Percentiles rank a stretch among this genome's conserved stretches.
Conservation (phyloP, 2,113 vertebrate species). For the Phainopepla nitens region DNA sequence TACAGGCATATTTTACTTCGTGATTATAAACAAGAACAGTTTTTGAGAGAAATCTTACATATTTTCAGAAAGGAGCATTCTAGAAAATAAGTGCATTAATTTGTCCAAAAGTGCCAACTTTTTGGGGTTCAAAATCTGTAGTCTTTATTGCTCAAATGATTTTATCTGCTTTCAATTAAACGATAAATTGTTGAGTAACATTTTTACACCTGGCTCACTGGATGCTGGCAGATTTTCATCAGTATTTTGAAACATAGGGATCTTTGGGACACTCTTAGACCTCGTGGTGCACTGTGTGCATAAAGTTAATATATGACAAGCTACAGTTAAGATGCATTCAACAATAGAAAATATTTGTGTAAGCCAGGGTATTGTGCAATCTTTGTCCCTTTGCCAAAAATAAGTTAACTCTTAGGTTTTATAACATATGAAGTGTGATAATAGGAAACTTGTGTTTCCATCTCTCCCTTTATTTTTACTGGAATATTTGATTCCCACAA, state of each 20-base stretch:
- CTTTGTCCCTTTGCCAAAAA: constrained; percentile 78
- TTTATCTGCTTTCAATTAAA: constrained; percentile 68
- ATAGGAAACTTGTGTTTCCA: constrained; percentile 86
- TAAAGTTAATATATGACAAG: constrained; percentile 60
- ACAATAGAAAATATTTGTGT: constrained; percentile 75
- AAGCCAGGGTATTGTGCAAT: constrained; percentile 73
- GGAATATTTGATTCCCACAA: constrained; percentile 73
- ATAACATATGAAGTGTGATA: constrained; percentile 86
- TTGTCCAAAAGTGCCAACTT: background rate
- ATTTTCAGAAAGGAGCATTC: background rate
- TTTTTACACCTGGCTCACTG: constrained; percentile 54
- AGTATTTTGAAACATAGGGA: constrained; percentile 33
- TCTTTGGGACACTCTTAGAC: constrained; percentile 24
- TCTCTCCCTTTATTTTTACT: constrained; percentile 78
- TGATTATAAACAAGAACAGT: background rate
- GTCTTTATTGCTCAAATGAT: constrained; percentile 12
- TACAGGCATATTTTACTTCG: background rate
- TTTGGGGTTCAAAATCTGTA: background rate
- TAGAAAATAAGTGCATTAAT: constrained; percentile 32
- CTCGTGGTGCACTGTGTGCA: background rate
- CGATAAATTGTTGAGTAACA: constrained; percentile 31
- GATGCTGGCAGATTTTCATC: constrained; percentile 20
- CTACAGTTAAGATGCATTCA: constrained; percentile 72
- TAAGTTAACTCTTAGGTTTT: constrained; percentile 80
- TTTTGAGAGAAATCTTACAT: background rate